phyloP scores from a whole-genome alignment of 2,797 vertebrate genomes.

The Gymnopithys bicolor region DNA sequence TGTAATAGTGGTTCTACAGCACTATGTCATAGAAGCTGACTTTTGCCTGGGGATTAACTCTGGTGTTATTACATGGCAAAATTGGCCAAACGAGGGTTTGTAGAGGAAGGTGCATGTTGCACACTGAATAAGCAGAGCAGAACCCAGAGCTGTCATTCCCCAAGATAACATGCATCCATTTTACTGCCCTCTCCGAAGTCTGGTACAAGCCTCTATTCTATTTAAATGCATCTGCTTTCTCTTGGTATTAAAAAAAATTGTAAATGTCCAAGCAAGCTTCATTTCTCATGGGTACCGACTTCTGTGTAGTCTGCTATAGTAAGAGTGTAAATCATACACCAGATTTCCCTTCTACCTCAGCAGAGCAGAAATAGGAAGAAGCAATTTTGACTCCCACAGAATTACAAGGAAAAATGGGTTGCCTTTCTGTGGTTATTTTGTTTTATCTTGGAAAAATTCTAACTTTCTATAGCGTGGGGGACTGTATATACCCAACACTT shows the following conservation, averaged over 20 bases:
- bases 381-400: neutral
- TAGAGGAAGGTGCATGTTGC: neutral
- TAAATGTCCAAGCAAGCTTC: neutral
- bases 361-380: neutral
- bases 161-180: neutral
- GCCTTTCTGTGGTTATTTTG: neutral
- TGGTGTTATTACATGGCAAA: neutral
- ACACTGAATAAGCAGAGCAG: neutral
- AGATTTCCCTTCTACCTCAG: neutral
- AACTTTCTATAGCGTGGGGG: neutral
- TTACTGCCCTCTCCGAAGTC: neutral
- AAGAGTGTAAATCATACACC: neutral
- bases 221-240: neutral
- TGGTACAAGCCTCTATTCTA: neutral
- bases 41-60: neutral
- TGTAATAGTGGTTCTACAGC: neutral
- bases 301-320: neutral
- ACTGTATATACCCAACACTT: neutral
- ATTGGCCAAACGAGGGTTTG: fast-evolving
- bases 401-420: neutral
- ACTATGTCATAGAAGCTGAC: neutral
- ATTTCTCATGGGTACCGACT: neutral
- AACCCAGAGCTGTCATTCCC: neutral
- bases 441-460: neutral
- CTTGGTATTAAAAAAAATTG: neutral